Conservation (phyloP, 1,140 invertebrate species). For the Ceratitis capitata region DNA sequence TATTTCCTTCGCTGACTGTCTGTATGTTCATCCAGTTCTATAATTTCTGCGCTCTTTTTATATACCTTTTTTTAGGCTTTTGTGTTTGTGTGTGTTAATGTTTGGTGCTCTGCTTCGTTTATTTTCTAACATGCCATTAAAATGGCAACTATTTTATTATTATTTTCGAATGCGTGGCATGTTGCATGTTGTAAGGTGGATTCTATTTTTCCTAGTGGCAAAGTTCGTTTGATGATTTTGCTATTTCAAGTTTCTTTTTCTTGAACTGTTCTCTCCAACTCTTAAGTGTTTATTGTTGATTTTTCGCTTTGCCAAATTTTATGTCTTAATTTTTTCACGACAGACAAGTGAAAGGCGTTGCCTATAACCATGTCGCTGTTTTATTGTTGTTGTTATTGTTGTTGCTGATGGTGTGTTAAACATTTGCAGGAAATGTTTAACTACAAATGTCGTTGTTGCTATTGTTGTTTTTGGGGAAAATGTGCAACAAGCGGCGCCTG, state of each 20-base stretch:
- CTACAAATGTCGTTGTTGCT: no score
- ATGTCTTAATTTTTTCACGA: constrained; percentile 33
- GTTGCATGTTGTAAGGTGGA: not conserved
- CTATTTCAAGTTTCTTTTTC: not conserved
- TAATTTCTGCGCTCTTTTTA: no score
- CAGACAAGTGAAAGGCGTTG: constrained; percentile 30
- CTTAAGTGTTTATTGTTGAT: constrained; percentile 19
- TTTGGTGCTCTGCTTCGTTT: not conserved
- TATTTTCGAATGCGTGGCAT: not conserved
- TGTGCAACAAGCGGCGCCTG: constrained; percentile 9
- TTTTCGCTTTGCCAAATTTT: constrained; percentile 2
- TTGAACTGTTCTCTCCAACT: not conserved
- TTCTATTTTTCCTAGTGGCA: not conserved
- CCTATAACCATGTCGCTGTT: not conserved
- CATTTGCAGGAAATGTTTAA: constrained; percentile 30
- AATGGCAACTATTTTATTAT: constrained; percentile 33
- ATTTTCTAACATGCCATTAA: constrained; percentile 18
- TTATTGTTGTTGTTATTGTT: no score
- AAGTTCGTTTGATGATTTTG: not conserved
- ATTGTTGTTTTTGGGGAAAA: not conserved
- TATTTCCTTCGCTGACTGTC: not conserved
- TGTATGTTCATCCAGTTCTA: not conserved
- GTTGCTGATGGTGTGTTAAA: constrained; percentile 16
- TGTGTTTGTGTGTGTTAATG: not conserved
- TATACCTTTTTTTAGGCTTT: no score